Evolutionary conservation across 1,140 invertebrate species (phyloP).

Genomic region (Brachionus manjavacas): DNA sequence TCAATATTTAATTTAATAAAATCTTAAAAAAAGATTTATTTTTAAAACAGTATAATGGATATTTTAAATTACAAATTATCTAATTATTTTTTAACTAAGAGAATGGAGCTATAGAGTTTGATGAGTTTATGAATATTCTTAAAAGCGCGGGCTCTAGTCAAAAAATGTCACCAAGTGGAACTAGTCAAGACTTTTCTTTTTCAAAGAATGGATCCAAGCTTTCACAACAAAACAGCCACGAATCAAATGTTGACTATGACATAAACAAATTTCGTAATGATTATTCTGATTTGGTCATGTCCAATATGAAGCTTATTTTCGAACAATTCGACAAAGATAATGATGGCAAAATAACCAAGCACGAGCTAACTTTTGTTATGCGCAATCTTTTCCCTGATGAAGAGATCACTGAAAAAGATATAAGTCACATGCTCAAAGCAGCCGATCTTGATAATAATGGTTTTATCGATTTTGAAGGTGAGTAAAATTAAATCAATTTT

Average conservation of each 20-base stretch:
- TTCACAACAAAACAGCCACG: not conserved
- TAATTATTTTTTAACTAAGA: not conserved
- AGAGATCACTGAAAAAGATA: conserved; percentile 33
- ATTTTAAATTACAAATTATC: not conserved
- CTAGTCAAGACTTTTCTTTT: not conserved
- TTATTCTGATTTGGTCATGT: conserved; percentile 16
- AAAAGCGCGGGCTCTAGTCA: conserved; percentile 16
- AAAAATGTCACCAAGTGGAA: not conserved
- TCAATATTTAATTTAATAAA: not conserved
- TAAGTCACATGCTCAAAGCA: conserved; percentile 24
- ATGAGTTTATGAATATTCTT: conserved; percentile 35
- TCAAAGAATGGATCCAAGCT: not conserved
- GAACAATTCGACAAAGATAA: conserved; percentile 41
- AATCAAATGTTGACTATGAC: not conserved
- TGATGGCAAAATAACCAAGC: conserved; percentile 38
- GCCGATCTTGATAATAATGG: conserved; percentile 42
- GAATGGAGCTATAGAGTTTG: conserved; percentile 30
- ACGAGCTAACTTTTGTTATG: conserved; percentile 38
- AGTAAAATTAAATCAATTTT: not conserved
- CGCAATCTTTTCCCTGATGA: conserved; percentile 36
- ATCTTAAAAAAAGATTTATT: too few species aligned
- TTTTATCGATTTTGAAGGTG: conserved; percentile 39
- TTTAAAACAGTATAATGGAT: too few species aligned
- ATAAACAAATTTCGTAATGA: not conserved
- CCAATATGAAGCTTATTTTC: conserved; percentile 40